Base-by-base conservation (phyloP, 2,797 vertebrate species). In the Pagetopsis macropterus region DNA sequence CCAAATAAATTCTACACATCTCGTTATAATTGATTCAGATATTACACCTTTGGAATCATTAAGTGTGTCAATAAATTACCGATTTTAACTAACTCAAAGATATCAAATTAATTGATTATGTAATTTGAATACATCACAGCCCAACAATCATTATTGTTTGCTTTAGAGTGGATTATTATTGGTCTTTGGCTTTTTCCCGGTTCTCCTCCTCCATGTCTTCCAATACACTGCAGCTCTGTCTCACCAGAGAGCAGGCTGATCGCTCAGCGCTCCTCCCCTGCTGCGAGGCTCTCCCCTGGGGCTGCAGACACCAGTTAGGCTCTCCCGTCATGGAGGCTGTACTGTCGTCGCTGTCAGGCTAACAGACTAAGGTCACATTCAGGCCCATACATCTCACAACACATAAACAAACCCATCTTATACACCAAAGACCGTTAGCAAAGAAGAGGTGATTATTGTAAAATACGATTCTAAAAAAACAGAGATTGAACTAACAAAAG, bases 331-430 rank as follows among this genome's bases (percentile, higher is more conserved):
- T 44, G 74, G 83, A 78, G 83, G 72, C 74, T 72, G 75, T 72
- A 65, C 82, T 52, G 59, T 69, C 17, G 59, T 69, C 17, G 70
- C 78, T 68, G 23, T 68, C 54, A 74, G 72, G 75, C 81, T 65
- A 75, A 85, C 67, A 48, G 72, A 68, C 75, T 70, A 82, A 88
- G 84, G 83, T 89, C 84, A 82, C 72, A 74, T 82, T 84, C 57
- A 46, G 60, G 69, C 62, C 49, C 60, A 41, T 37, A 13, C 55
- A 72, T 81, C 60, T 17, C 52, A 81, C 81, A 66, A 77, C 76
- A 80, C 63, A 84, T 43, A 14, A 9, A 65, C 23, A 77, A 48
- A 79, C 41, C 33, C 70, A 40, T 56, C 57, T 46, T 46, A 51
- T 17, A 58, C 48, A 65, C 15, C 41, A 40, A 63, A 62, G 21